Evolutionary conservation across 2,888 invertebrate species (phyloP), one percentile per base, ranked within the genome.

Genomic region (Mythimna loreyi): DNA sequence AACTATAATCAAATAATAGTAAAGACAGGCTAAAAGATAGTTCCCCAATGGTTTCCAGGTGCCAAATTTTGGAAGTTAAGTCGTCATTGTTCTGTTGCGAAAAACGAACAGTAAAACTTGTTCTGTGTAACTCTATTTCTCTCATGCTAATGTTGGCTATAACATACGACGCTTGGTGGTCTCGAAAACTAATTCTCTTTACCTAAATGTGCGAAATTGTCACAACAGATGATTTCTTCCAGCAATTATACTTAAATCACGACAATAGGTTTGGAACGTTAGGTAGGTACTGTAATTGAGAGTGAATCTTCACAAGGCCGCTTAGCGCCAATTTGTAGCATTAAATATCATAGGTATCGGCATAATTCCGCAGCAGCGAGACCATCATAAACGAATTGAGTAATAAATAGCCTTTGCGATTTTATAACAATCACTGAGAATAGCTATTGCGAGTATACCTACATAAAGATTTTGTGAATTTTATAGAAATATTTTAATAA

Each of bases 401-500:
- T 21, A 25, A 57, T 43, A 25, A 19, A 30, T 23, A 49, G 60
- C 57, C 4, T 8, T 58, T 49, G 57, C 40, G 47, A 73, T 61
- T 57, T 76, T 61, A 40, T 25, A 23, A 13, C 7, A 40, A 25
- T 23, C 16, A 45, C 11, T 59, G 43, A 16, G 13, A 25, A 25
- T n/a, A 58, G 43, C n/a, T 56, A 56, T 75, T 50, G n/a, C 49
- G 28, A 73, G 0, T 36, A 36, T 40, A 47, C 19, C 40, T 25
- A 40, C 40, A 5, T 5, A 19, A 21, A 47, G n/a, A 40, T 40
- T 7, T 49, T 50, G 13, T 75, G 7, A 75, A 28, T 58, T 64
- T 50, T 73, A 28, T 45, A 73, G 8, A 52, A n/a, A 52, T 16
- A 21, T 30, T 53, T 23, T 28, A 74, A 72, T 68, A 77, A 58